phyloP scores from a whole-genome alignment of 2,113 vertebrate genomes.

The Bungarus multicinctus region DNA sequence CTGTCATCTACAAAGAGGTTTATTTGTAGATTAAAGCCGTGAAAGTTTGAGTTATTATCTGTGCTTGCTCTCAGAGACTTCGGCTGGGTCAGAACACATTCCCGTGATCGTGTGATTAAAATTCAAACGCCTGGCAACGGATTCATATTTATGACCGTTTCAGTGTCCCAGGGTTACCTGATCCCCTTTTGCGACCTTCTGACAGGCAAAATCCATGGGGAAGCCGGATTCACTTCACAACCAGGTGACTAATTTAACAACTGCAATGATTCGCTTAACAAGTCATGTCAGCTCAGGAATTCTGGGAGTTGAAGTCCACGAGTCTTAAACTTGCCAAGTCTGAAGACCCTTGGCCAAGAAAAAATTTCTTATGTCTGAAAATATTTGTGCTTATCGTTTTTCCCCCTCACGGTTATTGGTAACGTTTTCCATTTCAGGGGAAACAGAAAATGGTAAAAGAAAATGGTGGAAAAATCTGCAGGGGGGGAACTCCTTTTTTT shows the following conservation, averaged over 20 bases:
- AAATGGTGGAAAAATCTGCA: background rate
- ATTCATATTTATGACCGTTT: background rate
- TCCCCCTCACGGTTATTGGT: background rate
- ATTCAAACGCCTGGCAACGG: background rate
- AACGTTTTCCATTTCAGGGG: background rate
- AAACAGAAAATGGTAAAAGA: background rate
- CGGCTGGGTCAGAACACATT: no score
- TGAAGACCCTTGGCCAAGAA: background rate
- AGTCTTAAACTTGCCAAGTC: no score
- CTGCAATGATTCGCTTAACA: no score
- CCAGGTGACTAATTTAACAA: no score
- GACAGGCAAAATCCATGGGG: background rate
- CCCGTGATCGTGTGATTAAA: no score
- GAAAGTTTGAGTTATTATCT: no score
- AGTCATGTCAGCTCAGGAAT: no score
- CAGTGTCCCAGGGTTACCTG: no score
- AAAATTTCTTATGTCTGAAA: background rate
- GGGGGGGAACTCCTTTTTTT: background rate
- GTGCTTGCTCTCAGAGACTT: no score
- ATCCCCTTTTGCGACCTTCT: background rate
- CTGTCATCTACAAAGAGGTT: no score
- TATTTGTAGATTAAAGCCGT: no score
- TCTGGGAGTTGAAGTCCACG: no score
- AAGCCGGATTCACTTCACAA: background rate
- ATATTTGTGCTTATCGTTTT: background rate